A percentile compares a stretch with the other conserved stretches of the same genome.
phyloP scores from a whole-genome alignment of 2,113 vertebrate species.

The Lophochroa leadbeateri region DNA sequence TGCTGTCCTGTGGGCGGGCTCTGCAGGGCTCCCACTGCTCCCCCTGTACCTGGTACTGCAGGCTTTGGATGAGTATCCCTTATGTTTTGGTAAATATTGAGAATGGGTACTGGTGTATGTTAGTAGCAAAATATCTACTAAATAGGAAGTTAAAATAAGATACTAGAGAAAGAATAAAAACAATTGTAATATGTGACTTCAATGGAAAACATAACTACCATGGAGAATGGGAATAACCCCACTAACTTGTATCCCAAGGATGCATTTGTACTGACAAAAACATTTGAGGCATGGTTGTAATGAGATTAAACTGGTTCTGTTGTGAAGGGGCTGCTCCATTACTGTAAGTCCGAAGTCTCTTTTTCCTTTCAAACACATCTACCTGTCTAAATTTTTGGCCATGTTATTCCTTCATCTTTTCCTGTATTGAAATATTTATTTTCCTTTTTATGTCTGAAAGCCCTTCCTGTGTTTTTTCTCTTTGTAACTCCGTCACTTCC shows the following conservation, averaged over 20 bases:
- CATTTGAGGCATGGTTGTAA: not conserved
- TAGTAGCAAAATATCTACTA: not conserved
- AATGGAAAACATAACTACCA: not conserved
- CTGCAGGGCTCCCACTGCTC: not conserved
- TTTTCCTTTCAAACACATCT: not conserved
- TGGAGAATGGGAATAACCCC: not conserved
- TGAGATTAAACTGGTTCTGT: not conserved
- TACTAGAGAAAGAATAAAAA: not conserved
- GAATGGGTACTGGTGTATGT: too few relatives aligned
- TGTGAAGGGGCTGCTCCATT: not conserved
- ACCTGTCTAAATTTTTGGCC: not conserved
- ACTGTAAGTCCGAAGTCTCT: not conserved
- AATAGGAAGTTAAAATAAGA: not conserved
- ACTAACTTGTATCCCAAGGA: not conserved
- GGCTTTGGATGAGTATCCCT: not conserved
- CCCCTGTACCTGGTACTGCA: rapidly evolving
- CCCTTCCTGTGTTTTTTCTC: not conserved
- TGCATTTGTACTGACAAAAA: not conserved
- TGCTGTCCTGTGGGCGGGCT: not conserved
- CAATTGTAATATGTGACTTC: not conserved
- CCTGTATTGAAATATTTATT: not conserved
- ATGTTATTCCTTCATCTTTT: not conserved
- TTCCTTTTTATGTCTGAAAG: not conserved
- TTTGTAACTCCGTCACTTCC: not conserved
- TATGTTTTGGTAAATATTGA: rapidly evolving